phyloP scores from a whole-genome alignment of 2,113 vertebrate species.

The Phylloscopus trochiloides region DNA sequence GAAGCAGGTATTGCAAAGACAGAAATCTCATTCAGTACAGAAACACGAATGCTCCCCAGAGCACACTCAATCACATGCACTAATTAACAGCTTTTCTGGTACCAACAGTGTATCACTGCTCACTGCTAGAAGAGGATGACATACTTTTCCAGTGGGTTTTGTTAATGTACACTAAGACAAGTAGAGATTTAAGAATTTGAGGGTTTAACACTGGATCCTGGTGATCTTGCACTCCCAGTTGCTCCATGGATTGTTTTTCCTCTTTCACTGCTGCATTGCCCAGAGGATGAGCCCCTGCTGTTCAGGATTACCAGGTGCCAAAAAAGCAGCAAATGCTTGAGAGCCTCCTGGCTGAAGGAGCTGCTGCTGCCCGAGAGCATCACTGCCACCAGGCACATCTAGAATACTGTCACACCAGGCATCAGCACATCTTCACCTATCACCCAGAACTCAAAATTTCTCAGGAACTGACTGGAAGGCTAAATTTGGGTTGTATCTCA shows the following conservation, averaged over 20 bases:
- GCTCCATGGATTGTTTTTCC: not conserved
- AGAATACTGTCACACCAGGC: not conserved
- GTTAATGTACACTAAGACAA: not conserved
- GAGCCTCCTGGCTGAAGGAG: not conserved
- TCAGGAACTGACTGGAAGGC: not conserved
- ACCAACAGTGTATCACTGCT: not conserved
- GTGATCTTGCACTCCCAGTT: fast-evolving
- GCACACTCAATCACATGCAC: constrained; percentile 46
- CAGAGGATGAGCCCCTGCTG: not conserved
- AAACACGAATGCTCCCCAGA: not conserved
- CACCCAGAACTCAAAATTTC: not conserved
- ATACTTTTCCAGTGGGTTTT: constrained; percentile 46
- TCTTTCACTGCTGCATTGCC: not conserved
- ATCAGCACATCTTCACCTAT: not conserved
- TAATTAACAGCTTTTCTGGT: constrained; percentile 55
- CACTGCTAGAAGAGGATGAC: not conserved
- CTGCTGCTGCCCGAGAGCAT: not conserved
- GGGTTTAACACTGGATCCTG: not conserved
- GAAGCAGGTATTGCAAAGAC: constrained; percentile 2
- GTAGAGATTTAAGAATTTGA: not conserved
- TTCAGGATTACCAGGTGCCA: not conserved
- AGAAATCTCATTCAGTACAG: constrained; percentile 12
- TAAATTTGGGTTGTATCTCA: not conserved
- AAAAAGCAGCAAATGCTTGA: not conserved
- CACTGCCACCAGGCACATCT: not conserved